Percentiles rank a stretch among this genome's conserved stretches.
These are phyloP conservation scores for Cydia amplana DNA, from an alignment of 1,140 invertebrate genomes.

Conservation along the genomic window DNA sequence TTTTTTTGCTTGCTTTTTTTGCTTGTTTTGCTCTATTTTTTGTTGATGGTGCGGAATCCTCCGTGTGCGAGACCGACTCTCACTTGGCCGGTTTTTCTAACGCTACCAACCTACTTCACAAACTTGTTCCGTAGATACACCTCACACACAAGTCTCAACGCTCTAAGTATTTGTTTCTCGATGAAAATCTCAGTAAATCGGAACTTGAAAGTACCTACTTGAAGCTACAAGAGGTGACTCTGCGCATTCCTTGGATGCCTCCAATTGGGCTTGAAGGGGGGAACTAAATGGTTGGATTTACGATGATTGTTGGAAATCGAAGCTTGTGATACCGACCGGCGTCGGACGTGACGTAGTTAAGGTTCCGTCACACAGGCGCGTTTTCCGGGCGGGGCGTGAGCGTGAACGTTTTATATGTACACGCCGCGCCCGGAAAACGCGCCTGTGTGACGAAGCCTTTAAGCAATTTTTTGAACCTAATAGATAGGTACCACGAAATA, in stretches of 20 bases:
- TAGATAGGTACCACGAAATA: no score
- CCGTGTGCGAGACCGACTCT: no score
- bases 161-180: constrained; percentile 15
- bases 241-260: constrained; percentile 49
- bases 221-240: constrained; percentile 34
- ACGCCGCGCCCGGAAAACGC: no score
- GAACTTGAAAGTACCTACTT: background rate
- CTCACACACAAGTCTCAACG: background rate
- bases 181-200: constrained; percentile 25
- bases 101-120: background rate
- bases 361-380: no score
- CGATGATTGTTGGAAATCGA: background rate
- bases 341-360: background rate
- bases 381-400: no score
- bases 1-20: no score
- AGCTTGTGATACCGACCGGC: background rate
- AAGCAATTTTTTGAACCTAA: background rate
- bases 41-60: no score
- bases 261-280: constrained; percentile 40
- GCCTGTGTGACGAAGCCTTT: no score
- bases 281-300: background rate
- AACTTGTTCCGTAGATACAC: background rate
- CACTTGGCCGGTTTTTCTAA: background rate
- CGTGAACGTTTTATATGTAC: no score
- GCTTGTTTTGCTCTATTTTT: no score